Percentiles rank a stretch among this genome's conserved stretches.
phyloP scores from a whole-genome alignment of 2,113 vertebrate genomes.

The Apodemus speciosus region DNA sequence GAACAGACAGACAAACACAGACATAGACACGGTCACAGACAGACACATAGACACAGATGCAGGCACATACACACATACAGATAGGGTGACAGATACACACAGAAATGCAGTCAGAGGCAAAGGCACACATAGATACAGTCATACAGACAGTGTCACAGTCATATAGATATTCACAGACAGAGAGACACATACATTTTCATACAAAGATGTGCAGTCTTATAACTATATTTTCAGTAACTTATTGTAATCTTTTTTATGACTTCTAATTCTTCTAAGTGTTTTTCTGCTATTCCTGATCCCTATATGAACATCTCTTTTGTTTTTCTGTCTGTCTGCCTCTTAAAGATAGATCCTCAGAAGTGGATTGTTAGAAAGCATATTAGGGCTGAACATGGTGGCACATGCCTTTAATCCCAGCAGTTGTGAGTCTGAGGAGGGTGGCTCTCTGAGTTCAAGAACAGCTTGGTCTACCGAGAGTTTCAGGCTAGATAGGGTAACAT shows the following conservation, averaged over 20 bases:
- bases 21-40: background rate
- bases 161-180: too few relatives aligned
- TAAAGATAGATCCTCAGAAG: background rate
- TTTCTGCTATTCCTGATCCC: background rate
- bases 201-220: background rate
- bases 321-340: background rate
- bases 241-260: background rate
- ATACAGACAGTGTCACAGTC: too few relatives aligned
- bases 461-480: background rate
- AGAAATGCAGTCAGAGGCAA: background rate
- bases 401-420: background rate
- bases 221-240: background rate
- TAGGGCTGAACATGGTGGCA: background rate
- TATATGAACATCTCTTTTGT: background rate
- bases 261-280: background rate
- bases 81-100: background rate
- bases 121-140: background rate
- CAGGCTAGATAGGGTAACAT: background rate
- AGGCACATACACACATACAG: background rate
- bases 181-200: background rate
- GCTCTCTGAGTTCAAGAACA: background rate
- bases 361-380: background rate
- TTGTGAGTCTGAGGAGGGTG: background rate
- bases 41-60: background rate
- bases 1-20: too few relatives aligned